A percentile compares a stretch with the other conserved stretches of the same genome.
phyloP scores from a whole-genome alignment of 2,113 vertebrate species.

The Hydrolagus affinis region DNA sequence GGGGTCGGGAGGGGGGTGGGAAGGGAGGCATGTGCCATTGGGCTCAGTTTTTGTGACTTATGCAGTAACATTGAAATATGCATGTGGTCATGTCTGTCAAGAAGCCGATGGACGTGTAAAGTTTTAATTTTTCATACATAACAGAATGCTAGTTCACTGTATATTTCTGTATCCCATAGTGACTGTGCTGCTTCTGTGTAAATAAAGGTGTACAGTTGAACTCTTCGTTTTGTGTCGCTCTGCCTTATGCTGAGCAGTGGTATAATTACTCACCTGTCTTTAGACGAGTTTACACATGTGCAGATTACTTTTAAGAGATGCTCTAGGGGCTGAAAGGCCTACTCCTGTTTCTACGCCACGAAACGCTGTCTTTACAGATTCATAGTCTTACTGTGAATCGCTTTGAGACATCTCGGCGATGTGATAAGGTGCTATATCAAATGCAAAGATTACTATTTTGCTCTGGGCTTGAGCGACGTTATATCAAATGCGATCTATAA shows the following conservation, averaged over 20 bases:
- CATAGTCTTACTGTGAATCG: no score
- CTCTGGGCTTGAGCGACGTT: no score
- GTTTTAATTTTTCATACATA: conserved; percentile 31
- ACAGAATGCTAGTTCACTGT: conserved; percentile 30
- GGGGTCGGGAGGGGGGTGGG: background rate
- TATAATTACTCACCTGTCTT: background rate
- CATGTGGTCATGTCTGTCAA: conserved; percentile 27
- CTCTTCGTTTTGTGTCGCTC: background rate
- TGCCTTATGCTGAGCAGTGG: background rate
- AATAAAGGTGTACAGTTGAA: conserved; percentile 32
- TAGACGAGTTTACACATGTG: background rate
- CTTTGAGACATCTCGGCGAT: no score
- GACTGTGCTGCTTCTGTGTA: conserved; percentile 30
- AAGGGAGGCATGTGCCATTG: background rate
- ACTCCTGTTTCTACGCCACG: no score
- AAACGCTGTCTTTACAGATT: no score
- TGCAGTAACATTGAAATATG: conserved; percentile 21
- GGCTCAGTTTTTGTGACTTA: conserved; percentile 27
- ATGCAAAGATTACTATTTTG: no score
- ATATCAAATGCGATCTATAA: no score
- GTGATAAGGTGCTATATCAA: no score
- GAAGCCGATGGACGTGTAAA: background rate
- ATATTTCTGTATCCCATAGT: conserved; percentile 29
- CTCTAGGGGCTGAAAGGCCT: no score
- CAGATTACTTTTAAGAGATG: no score